Evolutionary conservation across 2,888 invertebrate species (phyloP).

Genomic region (Melanotus villosus): DNA sequence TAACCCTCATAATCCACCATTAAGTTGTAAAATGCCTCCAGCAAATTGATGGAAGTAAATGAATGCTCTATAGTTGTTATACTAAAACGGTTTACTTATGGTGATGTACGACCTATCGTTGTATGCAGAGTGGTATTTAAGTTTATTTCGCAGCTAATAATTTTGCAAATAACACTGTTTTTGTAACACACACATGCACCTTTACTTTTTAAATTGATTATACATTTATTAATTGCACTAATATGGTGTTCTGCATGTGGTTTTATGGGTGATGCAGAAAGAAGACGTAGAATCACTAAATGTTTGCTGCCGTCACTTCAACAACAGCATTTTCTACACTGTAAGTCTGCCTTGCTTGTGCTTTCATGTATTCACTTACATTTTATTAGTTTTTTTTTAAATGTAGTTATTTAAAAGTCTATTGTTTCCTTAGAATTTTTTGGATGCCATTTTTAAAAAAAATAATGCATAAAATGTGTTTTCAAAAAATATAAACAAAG

Average conservation of each 20-base stretch:
- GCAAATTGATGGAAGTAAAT: too few species aligned
- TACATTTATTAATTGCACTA: slow-evolving; percentile 40
- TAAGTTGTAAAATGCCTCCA: too few species aligned
- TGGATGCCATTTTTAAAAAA: too few species aligned
- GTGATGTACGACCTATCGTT: too few species aligned
- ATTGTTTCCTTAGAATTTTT: too few species aligned
- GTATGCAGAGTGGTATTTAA: too few species aligned
- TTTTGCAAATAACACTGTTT: neutral
- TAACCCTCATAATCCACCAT: too few species aligned
- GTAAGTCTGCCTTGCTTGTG: slow-evolving; percentile 51
- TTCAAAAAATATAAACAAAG: neutral
- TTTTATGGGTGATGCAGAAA: slow-evolving; percentile 50
- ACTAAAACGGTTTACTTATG: too few species aligned
- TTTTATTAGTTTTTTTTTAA: neutral
- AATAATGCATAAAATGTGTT: neutral
- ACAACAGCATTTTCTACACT: slow-evolving; percentile 51
- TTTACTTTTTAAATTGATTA: neutral
- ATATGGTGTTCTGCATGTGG: slow-evolving; percentile 41
- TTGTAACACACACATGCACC: neutral
- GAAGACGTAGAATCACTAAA: slow-evolving; percentile 49
- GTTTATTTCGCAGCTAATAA: too few species aligned
- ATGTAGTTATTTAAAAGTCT: too few species aligned
- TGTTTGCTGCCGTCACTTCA: slow-evolving; percentile 51
- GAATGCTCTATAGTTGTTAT: too few species aligned
- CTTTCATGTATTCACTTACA: slow-evolving; percentile 1